Percentiles rank a stretch among this genome's conserved stretches.
phyloP scores from a whole-genome alignment of 2,113 vertebrate genomes.

The Ceratotherium simum region DNA sequence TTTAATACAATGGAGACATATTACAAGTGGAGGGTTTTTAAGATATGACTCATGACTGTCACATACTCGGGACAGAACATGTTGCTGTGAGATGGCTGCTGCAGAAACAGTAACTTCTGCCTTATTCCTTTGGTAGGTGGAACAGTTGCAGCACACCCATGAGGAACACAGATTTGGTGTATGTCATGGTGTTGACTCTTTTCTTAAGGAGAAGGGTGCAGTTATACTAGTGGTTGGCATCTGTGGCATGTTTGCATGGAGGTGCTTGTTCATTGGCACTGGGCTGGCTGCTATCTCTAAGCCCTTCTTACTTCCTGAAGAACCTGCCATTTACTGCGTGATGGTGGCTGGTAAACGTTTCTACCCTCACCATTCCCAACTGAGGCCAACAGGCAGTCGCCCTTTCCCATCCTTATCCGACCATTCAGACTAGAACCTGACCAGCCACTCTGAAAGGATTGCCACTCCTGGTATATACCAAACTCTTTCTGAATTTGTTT shows the following conservation, averaged over 20 bases:
- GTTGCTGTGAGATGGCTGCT: neutral
- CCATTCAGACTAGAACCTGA: neutral
- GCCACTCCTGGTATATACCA: slow-evolving; percentile 51
- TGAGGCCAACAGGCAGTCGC: neutral
- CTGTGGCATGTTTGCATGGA: slow-evolving; percentile 3
- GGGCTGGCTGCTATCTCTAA: neutral
- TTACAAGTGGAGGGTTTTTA: neutral
- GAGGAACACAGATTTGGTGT: slow-evolving; percentile 96
- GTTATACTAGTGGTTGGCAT: slow-evolving; percentile 50
- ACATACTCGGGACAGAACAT: neutral
- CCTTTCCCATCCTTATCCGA: neutral
- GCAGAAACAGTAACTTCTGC: slow-evolving; percentile 68
- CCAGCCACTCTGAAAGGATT: neutral
- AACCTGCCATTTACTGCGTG: neutral
- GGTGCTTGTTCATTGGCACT: neutral
- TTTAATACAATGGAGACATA: neutral
- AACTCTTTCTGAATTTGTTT: slow-evolving; percentile 7
- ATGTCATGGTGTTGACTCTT: slow-evolving; percentile 84
- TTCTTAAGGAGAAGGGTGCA: neutral
- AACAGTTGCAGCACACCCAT: slow-evolving; percentile 94
- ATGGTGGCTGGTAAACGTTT: neutral
- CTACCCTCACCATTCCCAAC: neutral
- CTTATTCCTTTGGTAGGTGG: slow-evolving; percentile 95
- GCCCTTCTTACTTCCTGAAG: neutral
- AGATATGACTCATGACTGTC: neutral